Evolutionary conservation across 2,888 invertebrate genomes (phyloP), one percentile per base, ranked within the genome.

Genomic region (Stenolophus ochropezus): DNA sequence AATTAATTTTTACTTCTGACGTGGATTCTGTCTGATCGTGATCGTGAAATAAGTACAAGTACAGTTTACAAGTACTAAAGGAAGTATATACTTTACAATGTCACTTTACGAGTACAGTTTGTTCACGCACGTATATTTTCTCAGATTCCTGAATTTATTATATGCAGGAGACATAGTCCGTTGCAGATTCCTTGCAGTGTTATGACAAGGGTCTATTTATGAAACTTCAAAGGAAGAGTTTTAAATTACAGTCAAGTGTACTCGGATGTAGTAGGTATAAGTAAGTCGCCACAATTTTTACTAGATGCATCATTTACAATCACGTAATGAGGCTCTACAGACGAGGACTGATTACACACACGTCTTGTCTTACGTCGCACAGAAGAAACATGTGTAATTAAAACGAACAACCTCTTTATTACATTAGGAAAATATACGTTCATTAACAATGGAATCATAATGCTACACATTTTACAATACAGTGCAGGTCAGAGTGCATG

Each of bases 131-230:
- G 11, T 8, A 42, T 8, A 42, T 42, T 42, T 42, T 42, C 1
- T 8, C 33, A 42, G 33, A 6, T 11, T 42, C 33, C 2, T 42
- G 11, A 42, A 42, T 42, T 42, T 42, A 42, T 42, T 42, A 11
- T 42, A 4, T 42, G 11, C 33, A 6, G 8, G 51, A 53, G 51
- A 53, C 51, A 53, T 53, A 71, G 20, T 20, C 47, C 47, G 47
- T n/a, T 42, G 47, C 4, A 71, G 47, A 71, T 71, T 47, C 71
- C 42, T 42, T 47, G 47, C 42, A 47, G 71, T 71, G 18, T 71
- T 71, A 47, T 71, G 47, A 71, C 20, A 71, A 20, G 71, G 20
- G 71, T 71, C 47, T 71, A 47, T 71, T 71, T 71, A 71, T 71
- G 47, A 71, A 71, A 47, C 71, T 42, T 71, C 71, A 71, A 71